Evolutionary conservation across 2,113 vertebrate species (phyloP).

Genomic region (Cardinalis cardinalis): DNA sequence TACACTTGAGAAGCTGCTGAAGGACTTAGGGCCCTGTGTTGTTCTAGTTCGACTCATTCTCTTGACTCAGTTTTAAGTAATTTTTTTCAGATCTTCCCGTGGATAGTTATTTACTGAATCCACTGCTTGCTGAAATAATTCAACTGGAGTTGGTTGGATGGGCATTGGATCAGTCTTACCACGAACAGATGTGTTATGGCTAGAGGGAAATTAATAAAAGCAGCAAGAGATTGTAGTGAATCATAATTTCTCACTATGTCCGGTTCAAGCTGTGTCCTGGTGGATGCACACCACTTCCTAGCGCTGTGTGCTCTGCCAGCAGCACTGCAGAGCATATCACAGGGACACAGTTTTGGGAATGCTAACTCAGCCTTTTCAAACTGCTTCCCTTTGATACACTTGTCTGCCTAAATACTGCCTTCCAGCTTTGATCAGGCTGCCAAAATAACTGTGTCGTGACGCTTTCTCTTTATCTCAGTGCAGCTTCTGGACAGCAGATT

Average conservation of each 20-base stretch:
- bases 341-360: neutral
- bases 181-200: neutral
- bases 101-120: neutral
- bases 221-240: neutral
- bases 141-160: neutral
- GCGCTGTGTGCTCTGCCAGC: neutral
- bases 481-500: conserved; percentile 37
- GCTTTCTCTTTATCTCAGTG: neutral
- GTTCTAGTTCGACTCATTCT: neutral
- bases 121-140: neutral
- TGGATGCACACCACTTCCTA: neutral
- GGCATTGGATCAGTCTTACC: neutral
- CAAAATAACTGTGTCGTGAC: neutral
- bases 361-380: conserved; percentile 25
- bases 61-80: neutral
- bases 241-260: neutral
- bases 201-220: neutral
- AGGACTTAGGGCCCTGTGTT: neutral
- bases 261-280: neutral
- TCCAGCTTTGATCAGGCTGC: neutral
- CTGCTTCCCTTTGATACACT: conserved; percentile 17
- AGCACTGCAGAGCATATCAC: neutral
- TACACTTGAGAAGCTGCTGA: neutral
- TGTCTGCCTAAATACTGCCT: neutral
- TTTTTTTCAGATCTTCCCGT: neutral